These are phyloP conservation scores for Epizoanthus illoricatus DNA, from an alignment of 92 coral and sea anemone genomes.

Conservation along the genomic window DNA sequence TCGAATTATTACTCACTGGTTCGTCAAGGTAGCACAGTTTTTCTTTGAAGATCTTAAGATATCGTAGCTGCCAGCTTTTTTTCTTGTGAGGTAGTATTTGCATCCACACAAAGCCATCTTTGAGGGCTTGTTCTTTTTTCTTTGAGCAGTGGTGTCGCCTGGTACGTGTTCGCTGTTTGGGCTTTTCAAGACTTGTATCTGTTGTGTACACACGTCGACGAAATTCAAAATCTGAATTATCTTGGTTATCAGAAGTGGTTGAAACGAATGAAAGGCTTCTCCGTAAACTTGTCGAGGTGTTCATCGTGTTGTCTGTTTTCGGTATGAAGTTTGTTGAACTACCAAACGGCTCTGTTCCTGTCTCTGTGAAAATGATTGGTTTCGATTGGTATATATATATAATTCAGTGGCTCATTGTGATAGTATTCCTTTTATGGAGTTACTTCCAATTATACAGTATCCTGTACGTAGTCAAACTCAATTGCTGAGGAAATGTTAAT, in stretches of 20 bases:
- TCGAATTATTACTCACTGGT: not conserved
- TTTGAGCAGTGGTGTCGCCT: slow-evolving; percentile 18
- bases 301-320: too few species aligned
- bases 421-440: too few species aligned
- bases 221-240: slow-evolving; percentile 24
- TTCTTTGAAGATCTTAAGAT: slow-evolving; percentile 34
- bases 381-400: too few species aligned
- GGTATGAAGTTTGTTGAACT: too few species aligned
- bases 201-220: slow-evolving; percentile 34
- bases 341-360: too few species aligned
- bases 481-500: too few species aligned
- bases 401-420: too few species aligned
- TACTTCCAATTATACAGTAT: too few species aligned
- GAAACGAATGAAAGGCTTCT: slow-evolving; percentile 34
- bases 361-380: too few species aligned
- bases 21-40: slow-evolving; percentile 36
- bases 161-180: slow-evolving; percentile 18
- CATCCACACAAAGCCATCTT: slow-evolving; percentile 41
- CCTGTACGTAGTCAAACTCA: too few species aligned
- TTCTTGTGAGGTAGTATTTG: slow-evolving; percentile 26
- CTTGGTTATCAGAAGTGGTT: slow-evolving; percentile 21
- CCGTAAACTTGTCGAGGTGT: not conserved
- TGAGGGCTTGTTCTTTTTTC: slow-evolving; percentile 36
- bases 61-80: slow-evolving; percentile 39
- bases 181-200: slow-evolving; percentile 21